phyloP scores from a whole-genome alignment of 2,113 vertebrate genomes.

The Agelaius tricolor region DNA sequence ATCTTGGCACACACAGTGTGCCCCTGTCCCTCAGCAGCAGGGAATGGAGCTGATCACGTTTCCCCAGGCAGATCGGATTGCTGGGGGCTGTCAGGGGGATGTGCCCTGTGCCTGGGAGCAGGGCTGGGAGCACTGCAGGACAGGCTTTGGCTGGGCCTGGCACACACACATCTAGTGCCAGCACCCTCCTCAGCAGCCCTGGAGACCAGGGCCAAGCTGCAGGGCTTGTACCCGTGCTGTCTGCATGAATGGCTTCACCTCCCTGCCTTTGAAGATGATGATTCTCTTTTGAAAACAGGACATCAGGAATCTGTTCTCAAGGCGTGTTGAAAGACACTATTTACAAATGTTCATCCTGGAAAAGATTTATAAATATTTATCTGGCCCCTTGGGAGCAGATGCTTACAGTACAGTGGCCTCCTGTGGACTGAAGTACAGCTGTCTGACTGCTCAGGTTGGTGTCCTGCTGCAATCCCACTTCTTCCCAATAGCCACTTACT shows the following conservation, averaged over 20 bases:
- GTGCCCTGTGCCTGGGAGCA: neutral
- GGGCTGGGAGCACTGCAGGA: neutral
- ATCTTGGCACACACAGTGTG: conserved; percentile 22
- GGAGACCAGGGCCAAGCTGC: neutral
- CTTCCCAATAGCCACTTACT: neutral
- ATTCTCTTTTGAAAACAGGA: neutral
- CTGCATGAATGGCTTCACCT: neutral
- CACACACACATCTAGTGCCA: neutral
- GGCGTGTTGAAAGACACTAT: neutral
- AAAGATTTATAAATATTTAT: neutral
- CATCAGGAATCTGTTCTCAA: neutral
- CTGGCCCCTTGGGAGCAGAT: neutral
- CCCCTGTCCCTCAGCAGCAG: conserved; percentile 6
- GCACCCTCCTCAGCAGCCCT: neutral
- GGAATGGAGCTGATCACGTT: neutral
- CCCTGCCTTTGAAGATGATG: neutral
- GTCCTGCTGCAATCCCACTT: neutral
- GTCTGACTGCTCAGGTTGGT: neutral
- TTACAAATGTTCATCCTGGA: conserved; percentile 39
- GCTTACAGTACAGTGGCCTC: neutral
- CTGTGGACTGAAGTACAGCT: neutral
- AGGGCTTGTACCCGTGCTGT: neutral
- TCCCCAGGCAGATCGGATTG: neutral
- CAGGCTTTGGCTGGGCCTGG: neutral
- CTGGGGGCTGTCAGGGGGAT: neutral